Conservation (phyloP, 2,797 vertebrate genomes). For the Pangasius krempfi region DNA sequence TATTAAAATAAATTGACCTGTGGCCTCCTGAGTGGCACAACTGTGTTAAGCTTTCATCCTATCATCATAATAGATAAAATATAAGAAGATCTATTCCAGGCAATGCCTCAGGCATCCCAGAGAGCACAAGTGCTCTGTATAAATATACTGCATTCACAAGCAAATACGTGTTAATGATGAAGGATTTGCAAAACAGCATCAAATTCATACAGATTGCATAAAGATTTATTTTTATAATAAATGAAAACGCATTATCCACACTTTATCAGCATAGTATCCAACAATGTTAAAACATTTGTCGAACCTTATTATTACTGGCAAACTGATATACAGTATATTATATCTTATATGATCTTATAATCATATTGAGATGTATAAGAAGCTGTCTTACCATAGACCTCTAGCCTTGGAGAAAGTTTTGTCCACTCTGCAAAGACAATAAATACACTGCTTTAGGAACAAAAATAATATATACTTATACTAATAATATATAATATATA, state of each 20-base stretch:
- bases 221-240: background rate
- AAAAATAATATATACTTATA: slow-evolving; percentile 2
- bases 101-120: background rate
- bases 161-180: background rate
- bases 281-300: background rate
- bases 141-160: background rate
- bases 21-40: background rate
- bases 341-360: background rate
- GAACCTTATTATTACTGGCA: background rate
- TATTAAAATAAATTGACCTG: background rate
- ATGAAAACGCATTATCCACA: background rate
- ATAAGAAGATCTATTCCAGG: background rate
- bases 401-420: slow-evolving; percentile 72
- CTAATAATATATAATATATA: too few relatives aligned
- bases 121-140: background rate
- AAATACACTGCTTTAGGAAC: slow-evolving; percentile 8
- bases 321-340: background rate
- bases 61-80: background rate
- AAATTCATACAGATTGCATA: background rate
- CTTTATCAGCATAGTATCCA: background rate
- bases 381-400: slow-evolving; percentile 69
- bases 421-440: slow-evolving; percentile 69
- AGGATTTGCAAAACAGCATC: background rate
- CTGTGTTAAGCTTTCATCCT: background rate
- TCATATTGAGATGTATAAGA: background rate